phyloP scores from a whole-genome alignment of 2,797 vertebrate genomes.

The Champsocephalus gunnari region DNA sequence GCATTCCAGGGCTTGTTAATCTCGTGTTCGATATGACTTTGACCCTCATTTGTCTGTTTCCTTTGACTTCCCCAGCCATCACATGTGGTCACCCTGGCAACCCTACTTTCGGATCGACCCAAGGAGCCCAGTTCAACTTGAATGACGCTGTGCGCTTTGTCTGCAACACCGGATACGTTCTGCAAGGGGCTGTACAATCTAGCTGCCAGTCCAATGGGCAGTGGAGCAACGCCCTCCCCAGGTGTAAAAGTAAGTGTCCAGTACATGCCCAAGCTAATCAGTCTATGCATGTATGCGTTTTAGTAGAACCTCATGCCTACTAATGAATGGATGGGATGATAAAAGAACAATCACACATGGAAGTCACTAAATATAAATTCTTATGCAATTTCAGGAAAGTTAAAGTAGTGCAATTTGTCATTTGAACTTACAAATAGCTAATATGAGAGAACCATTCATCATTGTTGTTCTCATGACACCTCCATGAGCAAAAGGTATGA shows the following conservation, averaged over 20 bases:
- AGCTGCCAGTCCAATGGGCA: slow-evolving; percentile 94
- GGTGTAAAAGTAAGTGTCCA: slow-evolving; percentile 91
- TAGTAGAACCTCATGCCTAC: neutral
- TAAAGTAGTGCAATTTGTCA: slow-evolving; percentile 3
- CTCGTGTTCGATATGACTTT: neutral
- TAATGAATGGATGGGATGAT: neutral
- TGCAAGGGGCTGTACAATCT: slow-evolving; percentile 90
- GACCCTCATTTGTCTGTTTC: neutral
- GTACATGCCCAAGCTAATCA: neutral
- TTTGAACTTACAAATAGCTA: neutral
- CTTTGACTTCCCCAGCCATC: slow-evolving; percentile 85
- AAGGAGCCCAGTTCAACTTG: slow-evolving; percentile 95
- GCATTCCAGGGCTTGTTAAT: neutral
- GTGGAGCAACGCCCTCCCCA: slow-evolving; percentile 92
- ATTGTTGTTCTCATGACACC: slow-evolving; percentile 1
- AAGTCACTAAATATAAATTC: too few relatives aligned
- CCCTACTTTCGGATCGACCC: slow-evolving; percentile 92
- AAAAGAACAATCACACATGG: neutral
- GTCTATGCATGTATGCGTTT: neutral
- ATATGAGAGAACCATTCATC: slow-evolving; percentile 6
- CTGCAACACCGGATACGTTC: slow-evolving; percentile 91
- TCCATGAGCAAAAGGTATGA: neutral
- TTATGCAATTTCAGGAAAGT: slow-evolving; percentile 11
- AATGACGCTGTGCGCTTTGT: slow-evolving; percentile 92
- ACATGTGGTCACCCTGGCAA: slow-evolving; percentile 98